Percentiles rank a stretch among this genome's conserved stretches.
phyloP scores from a whole-genome alignment of 2,113 vertebrate species.

The Epinephelus fuscoguttatus region DNA sequence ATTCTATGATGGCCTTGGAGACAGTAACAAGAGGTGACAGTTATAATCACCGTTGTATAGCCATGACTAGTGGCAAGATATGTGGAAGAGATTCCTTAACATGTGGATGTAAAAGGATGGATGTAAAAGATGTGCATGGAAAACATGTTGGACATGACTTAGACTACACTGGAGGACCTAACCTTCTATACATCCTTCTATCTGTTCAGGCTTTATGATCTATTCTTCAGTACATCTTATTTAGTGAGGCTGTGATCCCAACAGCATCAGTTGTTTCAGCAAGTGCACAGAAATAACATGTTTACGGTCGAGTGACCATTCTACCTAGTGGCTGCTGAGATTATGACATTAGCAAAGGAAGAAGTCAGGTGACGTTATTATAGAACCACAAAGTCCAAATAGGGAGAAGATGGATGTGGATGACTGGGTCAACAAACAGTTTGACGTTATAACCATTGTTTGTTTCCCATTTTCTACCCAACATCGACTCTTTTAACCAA shows the following conservation, averaged over 20 bases:
- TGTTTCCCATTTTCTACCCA: background rate
- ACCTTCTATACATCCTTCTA: background rate
- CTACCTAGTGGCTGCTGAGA: background rate
- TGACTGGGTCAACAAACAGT: background rate
- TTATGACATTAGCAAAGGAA: background rate
- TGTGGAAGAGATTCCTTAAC: constrained; percentile 61
- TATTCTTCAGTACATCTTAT: constrained; percentile 16
- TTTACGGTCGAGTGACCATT: background rate
- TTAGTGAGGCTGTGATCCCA: background rate
- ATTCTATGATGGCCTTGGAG: constrained; percentile 71
- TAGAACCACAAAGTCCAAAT: background rate
- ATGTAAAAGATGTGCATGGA: constrained; percentile 51
- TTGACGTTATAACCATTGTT: background rate
- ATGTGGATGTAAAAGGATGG: background rate
- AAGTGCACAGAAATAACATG: background rate
- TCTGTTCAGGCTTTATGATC: constrained; percentile 17
- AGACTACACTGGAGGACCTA: constrained; percentile 16
- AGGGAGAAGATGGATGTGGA: background rate
- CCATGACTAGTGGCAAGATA: constrained; percentile 54
- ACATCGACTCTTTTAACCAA: background rate
- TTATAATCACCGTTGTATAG: constrained; percentile 66
- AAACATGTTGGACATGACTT: constrained; percentile 58
- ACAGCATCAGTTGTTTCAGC: background rate
- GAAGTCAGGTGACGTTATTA: background rate
- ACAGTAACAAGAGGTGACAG: constrained; percentile 72